phyloP scores from a whole-genome alignment of 2,797 vertebrate genomes.

The Apogon talboti region DNA sequence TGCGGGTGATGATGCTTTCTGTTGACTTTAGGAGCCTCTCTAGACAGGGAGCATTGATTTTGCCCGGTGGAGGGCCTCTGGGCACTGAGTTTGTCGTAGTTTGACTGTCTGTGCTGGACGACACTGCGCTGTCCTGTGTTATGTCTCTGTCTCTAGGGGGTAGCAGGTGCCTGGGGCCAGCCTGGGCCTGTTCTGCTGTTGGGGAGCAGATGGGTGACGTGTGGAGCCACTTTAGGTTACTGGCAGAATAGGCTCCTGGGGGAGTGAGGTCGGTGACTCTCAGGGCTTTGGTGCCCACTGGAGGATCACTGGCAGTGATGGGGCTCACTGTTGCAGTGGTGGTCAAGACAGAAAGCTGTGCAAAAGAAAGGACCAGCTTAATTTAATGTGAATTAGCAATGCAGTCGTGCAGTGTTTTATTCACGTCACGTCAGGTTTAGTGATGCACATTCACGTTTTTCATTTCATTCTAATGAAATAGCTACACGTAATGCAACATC shows the following conservation, averaged over 20 bases:
- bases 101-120: conserved; percentile 84
- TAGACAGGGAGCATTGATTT: conserved; percentile 86
- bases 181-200: conserved; percentile 74
- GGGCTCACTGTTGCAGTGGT: conserved; percentile 48
- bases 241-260: conserved; percentile 79
- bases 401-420: background rate
- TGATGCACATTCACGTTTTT: too few species aligned
- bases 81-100: conserved; percentile 71
- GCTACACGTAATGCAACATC: too few species aligned
- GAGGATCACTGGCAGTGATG: conserved; percentile 46
- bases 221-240: conserved; percentile 86
- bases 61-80: conserved; percentile 74
- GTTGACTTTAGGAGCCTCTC: conserved; percentile 87
- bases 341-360: conserved; percentile 73
- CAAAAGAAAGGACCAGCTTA: background rate
- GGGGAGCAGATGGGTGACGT: conserved; percentile 84
- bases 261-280: conserved; percentile 80
- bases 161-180: conserved; percentile 66
- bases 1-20: conserved; percentile 84
- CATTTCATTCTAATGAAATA: too few species aligned
- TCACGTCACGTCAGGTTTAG: background rate
- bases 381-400: background rate
- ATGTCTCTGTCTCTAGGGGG: conserved; percentile 73
- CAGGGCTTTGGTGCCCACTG: conserved; percentile 67
- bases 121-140: conserved; percentile 86